Conservation (phyloP, 2,888 invertebrate species). For the Anthophora plumipes region DNA sequence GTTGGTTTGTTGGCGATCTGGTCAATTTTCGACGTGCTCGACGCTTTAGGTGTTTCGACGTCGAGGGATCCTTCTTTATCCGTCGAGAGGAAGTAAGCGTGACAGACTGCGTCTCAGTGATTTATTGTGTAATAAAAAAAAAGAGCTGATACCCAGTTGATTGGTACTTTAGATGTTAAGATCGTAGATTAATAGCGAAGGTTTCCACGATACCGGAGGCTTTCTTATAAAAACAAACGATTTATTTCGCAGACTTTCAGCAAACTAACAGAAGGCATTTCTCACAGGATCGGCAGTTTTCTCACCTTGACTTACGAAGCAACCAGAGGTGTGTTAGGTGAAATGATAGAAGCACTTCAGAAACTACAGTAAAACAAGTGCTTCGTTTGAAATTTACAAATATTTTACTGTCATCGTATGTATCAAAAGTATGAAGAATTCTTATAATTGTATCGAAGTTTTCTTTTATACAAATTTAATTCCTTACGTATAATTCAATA, state of each 20-base stretch:
- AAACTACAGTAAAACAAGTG: slow-evolving; percentile 25
- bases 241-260: slow-evolving; percentile 38
- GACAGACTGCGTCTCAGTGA: background rate
- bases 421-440: background rate
- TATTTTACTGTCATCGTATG: background rate
- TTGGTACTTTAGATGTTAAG: slow-evolving; percentile 17
- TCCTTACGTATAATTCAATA: background rate
- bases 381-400: background rate
- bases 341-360: slow-evolving; percentile 8
- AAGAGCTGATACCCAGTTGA: slow-evolving; percentile 1
- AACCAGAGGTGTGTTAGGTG: slow-evolving; percentile 22
- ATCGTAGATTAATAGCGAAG: slow-evolving; percentile 31
- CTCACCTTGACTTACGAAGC: slow-evolving; percentile 9
- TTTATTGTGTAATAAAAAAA: background rate
- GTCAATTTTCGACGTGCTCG: slow-evolving; percentile 37
- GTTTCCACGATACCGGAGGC: slow-evolving; percentile 5
- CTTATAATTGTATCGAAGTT: background rate
- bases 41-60: background rate
- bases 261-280: slow-evolving; percentile 38
- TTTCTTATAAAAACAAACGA: slow-evolving; percentile 26
- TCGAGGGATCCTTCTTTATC: background rate
- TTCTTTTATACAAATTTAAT: background rate
- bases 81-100: slow-evolving; percentile 28
- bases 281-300: slow-evolving; percentile 33
- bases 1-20: slow-evolving; percentile 38